Evolutionary conservation across 2,797 vertebrate genomes (phyloP).

Genomic region (Eulemur rubriventer): DNA sequence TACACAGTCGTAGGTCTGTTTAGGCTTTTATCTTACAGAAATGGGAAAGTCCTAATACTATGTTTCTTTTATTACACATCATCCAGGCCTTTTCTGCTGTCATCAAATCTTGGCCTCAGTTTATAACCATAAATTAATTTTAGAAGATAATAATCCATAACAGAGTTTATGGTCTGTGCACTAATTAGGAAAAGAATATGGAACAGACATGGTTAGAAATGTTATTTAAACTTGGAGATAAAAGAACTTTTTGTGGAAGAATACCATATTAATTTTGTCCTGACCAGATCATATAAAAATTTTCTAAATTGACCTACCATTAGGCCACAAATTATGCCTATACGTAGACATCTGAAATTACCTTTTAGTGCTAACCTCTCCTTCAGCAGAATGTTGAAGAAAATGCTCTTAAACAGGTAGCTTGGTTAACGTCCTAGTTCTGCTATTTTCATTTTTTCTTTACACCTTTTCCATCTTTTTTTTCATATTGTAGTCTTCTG

Average conservation of each 20-base stretch:
- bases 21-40: neutral
- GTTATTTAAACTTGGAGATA: constrained; percentile 8
- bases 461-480: neutral
- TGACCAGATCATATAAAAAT: neutral
- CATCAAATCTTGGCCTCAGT: neutral
- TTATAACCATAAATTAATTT: neutral
- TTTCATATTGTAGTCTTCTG: neutral
- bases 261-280: neutral
- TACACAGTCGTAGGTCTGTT: neutral
- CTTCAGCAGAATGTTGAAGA: neutral
- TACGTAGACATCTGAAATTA: constrained; percentile 1
- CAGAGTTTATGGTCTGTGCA: neutral
- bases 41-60: neutral
- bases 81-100: neutral
- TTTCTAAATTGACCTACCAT: neutral
- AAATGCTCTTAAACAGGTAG: neutral
- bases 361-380: neutral
- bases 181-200: neutral
- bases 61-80: neutral
- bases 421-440: neutral
- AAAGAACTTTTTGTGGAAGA: neutral
- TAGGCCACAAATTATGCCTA: neutral
- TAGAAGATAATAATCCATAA: too few relatives aligned
- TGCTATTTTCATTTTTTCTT: neutral
- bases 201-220: neutral